Percentiles rank a stretch among this genome's conserved stretches.
These are phyloP conservation scores for Conops quadrifasciatus DNA, from an alignment of 2,888 invertebrate species.

Conservation along the genomic window DNA sequence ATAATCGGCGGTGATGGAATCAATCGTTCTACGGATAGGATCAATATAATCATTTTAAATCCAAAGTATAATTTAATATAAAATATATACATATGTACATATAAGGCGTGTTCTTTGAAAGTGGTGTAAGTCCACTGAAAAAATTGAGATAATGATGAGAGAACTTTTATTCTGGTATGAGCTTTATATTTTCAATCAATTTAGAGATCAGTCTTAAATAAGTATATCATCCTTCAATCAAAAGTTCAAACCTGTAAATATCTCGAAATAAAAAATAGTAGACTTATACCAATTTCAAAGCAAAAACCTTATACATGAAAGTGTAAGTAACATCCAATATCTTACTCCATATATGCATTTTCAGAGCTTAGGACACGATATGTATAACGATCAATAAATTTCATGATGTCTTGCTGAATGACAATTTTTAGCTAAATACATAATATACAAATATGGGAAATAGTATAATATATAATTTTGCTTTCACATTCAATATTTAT, in stretches of 20 bases:
- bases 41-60: not conserved
- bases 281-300: too few relatives aligned
- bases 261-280: too few relatives aligned
- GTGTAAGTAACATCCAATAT: too few relatives aligned
- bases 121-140: too few relatives aligned
- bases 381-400: slow-evolving; percentile 51
- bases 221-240: too few relatives aligned
- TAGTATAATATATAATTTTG: not conserved
- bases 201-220: too few relatives aligned
- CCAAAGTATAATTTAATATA: not conserved
- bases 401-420: slow-evolving; percentile 47
- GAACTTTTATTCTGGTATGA: too few relatives aligned
- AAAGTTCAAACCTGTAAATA: too few relatives aligned
- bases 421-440: slow-evolving; percentile 43
- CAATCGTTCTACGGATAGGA: slow-evolving; percentile 20
- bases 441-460: slow-evolving; percentile 16
- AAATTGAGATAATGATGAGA: too few relatives aligned
- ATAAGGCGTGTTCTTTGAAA: not conserved
- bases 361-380: slow-evolving; percentile 55
- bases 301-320: too few relatives aligned
- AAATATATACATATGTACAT: not conserved
- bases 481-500: not conserved
- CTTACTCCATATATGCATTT: slow-evolving; percentile 56
- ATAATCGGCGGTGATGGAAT: slow-evolving; percentile 51
- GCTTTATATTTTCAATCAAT: too few relatives aligned